Base-by-base conservation (phyloP, 2,113 vertebrate genomes). In the Alces alces region DNA sequence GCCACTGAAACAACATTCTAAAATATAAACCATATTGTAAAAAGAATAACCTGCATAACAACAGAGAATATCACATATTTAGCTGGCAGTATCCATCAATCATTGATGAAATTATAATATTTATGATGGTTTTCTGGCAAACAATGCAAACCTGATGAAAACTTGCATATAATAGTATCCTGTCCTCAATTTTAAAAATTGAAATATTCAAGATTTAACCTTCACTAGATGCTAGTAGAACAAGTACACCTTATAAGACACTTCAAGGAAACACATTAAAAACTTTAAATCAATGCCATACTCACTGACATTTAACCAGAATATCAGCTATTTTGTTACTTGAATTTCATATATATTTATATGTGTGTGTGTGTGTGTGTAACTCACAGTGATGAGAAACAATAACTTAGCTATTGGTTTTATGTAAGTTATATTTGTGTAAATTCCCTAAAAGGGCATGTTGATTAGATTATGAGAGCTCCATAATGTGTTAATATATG, bases 31-130 rank as follows among this genome's bases (percentile, higher is more conserved):
- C 21, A 76, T 93, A 8, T 16, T 95, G 2, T 91, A 58, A 80
- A 97, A 97, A 93, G 13, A 15, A 84, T 55, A 89, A 94, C 33
- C 52, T 93, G 96, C 58, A 33, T 11, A 82, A 30, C 50, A 79
- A 36, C 6, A 91, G 78, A 76, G 60, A 87, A 89, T 76, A 39
- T 86, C 66, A 66, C 33, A 76, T 43, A 80, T 36, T 70, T 86
- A 60, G 43, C 39, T 86, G 90, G 93, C 89, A 83, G 30, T 64
- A 86, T 55, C n/a, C 52, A 98, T 96, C 82, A 97, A 97, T 95
- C 91, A 98, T 86, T 97, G 15, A 96, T 97, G 89, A 94, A 73
- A 97, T 96, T 95, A 96, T 79, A 96, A 97, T 98, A 96, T 96
- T 97, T 94, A 96, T 94, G 87, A 97, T 76, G 58, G 28, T 64